Evolutionary conservation across 2,113 vertebrate genomes (phyloP), one percentile per base, ranked within the genome.

Genomic region (Scortum barcoo): DNA sequence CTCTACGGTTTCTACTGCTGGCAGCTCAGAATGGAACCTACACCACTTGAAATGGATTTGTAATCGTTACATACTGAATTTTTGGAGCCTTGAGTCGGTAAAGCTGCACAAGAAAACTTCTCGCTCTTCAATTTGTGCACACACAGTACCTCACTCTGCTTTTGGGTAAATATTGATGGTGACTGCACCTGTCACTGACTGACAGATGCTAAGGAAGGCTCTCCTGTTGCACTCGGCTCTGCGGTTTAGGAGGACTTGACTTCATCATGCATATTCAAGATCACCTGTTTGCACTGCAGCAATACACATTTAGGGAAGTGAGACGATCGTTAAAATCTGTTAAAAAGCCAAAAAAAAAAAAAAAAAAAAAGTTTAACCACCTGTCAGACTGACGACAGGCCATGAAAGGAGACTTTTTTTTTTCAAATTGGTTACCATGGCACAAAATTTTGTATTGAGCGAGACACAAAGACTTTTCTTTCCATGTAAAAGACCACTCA

Each of bases 231-330:
- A 20, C 24, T 26, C 11, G 51, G 68, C 68, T 51, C 50, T 28
- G 36, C 40, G 20, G 72, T 72, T 83, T 76, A 46, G 40, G 13
- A 68, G 33, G 65, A 70, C 68, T 58, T 50, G 40, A 65, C 70
- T 60, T 26, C 0, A 24, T 80, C 71, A 84, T 88, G 68, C 81
- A 86, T 88, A 82, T 86, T 88, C 72, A 87, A 19, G 30, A 71
- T 80, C 72, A 83, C 72, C 81, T 83, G 86, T 78, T 82, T 82
- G 68, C 72, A 80, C 50, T 4, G 6, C 70, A 70, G 61, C 16
- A 24, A 51, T 48, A 30, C 73, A 28, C 60, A 57, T 12, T 24
- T 2, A 73, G 38, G n/a, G 10, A 24, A 60, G 67, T 28, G 30
- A 71, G 58, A 50, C 58, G 12, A 67, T n/a, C n/a, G n/a, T n/a